A percentile compares a stretch with the other conserved stretches of the same genome.
phyloP scores from a whole-genome alignment of 2,113 vertebrate species.

The Callipepla californica region DNA sequence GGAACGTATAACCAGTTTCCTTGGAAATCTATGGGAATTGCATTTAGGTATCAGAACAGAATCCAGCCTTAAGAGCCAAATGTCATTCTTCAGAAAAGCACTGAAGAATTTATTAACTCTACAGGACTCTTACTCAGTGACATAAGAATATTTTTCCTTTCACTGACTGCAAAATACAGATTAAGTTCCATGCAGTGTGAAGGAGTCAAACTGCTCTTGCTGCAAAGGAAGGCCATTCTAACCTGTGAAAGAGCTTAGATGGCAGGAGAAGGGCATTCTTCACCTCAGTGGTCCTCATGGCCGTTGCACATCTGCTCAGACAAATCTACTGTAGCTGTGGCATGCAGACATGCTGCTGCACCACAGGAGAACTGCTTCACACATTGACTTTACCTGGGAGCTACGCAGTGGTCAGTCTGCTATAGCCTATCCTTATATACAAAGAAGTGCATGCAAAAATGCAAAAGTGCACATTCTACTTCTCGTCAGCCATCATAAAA shows the following conservation, averaged over 20 bases:
- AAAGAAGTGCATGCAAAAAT: not conserved
- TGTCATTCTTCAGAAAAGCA: slow-evolving; percentile 23
- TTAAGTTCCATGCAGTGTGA: not conserved
- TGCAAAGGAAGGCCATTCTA: not conserved
- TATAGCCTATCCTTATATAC: not conserved
- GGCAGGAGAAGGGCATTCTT: not conserved
- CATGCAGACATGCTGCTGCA: not conserved
- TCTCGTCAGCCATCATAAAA: not conserved
- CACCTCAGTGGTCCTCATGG: not conserved
- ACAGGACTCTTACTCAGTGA: slow-evolving; percentile 2
- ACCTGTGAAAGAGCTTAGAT: not conserved
- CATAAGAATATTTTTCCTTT: slow-evolving; percentile 12
- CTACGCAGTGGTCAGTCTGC: not conserved
- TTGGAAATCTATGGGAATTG: slow-evolving; percentile 13
- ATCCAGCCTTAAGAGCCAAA: not conserved
- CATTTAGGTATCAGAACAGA: slow-evolving; percentile 7
- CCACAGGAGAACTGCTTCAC: not conserved
- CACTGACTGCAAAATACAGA: not conserved
- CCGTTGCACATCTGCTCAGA: not conserved
- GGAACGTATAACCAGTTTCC: not conserved
- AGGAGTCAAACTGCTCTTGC: not conserved
- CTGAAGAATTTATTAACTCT: slow-evolving; percentile 15
- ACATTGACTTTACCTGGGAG: not conserved
- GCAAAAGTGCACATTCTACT: not conserved
- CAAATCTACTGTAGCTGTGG: not conserved